These are phyloP conservation scores for Clinocottus analis DNA, from an alignment of 2,113 vertebrate species.

Conservation along the genomic window DNA sequence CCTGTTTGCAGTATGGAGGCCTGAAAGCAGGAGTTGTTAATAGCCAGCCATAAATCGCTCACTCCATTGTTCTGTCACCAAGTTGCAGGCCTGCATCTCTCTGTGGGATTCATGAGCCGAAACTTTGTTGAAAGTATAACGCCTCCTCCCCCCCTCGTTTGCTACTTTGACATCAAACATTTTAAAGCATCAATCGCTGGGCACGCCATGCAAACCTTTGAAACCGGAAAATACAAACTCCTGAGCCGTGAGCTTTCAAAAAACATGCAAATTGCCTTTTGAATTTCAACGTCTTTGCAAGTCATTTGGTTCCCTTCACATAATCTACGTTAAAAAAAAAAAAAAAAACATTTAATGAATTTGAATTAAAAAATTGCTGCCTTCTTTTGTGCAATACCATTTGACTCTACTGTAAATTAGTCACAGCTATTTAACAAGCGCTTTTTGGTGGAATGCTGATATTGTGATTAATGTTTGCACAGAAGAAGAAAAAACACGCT, in stretches of 20 bases:
- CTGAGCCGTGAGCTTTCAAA: constrained; percentile 26
- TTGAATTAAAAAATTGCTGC: constrained; percentile 44
- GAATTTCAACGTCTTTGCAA: constrained; percentile 34
- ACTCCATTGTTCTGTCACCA: constrained; percentile 82
- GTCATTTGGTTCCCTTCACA: constrained; percentile 43
- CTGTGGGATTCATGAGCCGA: constrained; percentile 59
- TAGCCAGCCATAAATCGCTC: constrained; percentile 81
- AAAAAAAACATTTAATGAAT: constrained; percentile 30
- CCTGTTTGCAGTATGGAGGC: constrained; percentile 78
- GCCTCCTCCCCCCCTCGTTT: background rate
- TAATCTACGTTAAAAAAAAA: constrained; percentile 30
- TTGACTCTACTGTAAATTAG: constrained; percentile 58
- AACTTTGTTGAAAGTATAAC: constrained; percentile 59
- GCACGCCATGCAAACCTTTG: constrained; percentile 28
- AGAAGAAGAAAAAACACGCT: constrained; percentile 38
- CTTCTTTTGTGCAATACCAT: constrained; percentile 38
- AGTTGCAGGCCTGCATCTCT: constrained; percentile 73
- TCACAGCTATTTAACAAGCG: constrained; percentile 41
- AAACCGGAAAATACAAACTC: constrained; percentile 42
- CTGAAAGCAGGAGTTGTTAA: constrained; percentile 78
- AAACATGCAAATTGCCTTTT: constrained; percentile 57
- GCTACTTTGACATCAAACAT: constrained; percentile 55
- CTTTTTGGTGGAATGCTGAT: constrained; percentile 68
- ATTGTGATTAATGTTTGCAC: constrained; percentile 58
- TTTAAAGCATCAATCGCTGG: constrained; percentile 40